Base-by-base conservation (phyloP, 1,140 invertebrate species). In the Asobara japonica region DNA sequence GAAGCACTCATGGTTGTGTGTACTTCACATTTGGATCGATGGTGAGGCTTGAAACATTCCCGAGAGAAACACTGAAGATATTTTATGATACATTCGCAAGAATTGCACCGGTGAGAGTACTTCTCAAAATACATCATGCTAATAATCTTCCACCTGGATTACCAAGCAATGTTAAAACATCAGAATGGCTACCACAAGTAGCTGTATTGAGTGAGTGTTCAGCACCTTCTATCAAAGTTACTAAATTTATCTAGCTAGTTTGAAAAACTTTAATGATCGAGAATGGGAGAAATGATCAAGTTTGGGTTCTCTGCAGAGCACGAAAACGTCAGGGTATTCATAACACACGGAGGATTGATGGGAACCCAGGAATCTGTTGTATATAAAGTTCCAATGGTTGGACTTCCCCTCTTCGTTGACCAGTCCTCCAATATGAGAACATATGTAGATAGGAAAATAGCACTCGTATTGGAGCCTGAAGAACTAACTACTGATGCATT, bases 151-250 rank as follows among this genome's bases (percentile, higher is more conserved):
- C 82, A 4, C 65, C 78, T 8, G 76, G 74, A 48, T 61, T 90
- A 27, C 89, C 90, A 10, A 4, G 81, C 6, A 91, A 91, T 79
- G 87, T 92, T 3, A 84, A 87, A 78, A 86, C 89, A 0, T 73
- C 84, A 45, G 80, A 86, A 64, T 93, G 92, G 92, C 79, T 93
- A 74, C 92, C 92, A n/a, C 92, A 93, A 83, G 87, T 89, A 60
- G 89, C 88, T 78, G 79, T 91, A 71, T 75, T 91, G 29, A 88
- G 89, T 87, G 79, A 80, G 75, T 67, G 5, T 5, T 10, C 5
- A n/a, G n/a, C n/a, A n/a, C n/a, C n/a, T n/a, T n/a, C n/a, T n/a
- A n/a, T n/a, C n/a, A n/a, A n/a, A n/a, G n/a, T n/a, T n/a, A n/a
- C n/a, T n/a, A n/a, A n/a, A n/a, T n/a, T n/a, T n/a, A n/a, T n/a